Evolutionary conservation across 1,140 invertebrate species (phyloP), one percentile per base, ranked within the genome.

Genomic region (Drosophila kohkoa): DNA sequence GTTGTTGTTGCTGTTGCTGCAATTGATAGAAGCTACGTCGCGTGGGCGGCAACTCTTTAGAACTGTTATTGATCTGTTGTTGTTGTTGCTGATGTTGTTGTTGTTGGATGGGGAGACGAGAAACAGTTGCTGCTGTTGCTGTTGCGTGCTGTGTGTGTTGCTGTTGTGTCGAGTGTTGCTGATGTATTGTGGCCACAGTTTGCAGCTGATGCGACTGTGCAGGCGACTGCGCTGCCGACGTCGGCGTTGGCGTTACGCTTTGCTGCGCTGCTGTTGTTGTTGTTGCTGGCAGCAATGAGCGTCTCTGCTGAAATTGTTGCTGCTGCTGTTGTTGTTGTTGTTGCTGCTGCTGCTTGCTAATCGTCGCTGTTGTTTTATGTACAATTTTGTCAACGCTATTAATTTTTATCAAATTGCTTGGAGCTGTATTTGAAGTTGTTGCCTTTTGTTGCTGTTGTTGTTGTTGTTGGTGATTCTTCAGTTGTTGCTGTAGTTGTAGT

Each of bases 131-230:
- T 83, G 35, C 35, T 75, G 74, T 25, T 67, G 75, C 66, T 82
- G 81, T 48, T 88, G 87, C 72, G 79, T 70, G 20, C 15, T 79
- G 77, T 46, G 72, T 74, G 63, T 73, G 75, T 32, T 71, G 75
- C 69, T 83, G 81, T 51, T 89, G 87, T 69, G 79, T 68, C 41
- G 81, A 79, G 77, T 92, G 91, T 62, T 79, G 85, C 72, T 92
- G 91, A 75, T 92, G 91, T 77, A 92, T 90, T 75, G 91, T 92
- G 51, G 91, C 91, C 59, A 92, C 82, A 32, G 91, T 92, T 79
- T 92, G 91, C 52, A 92, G 75, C 75, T 92, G 90, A 79, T 92
- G 82, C 67, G 88, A 77, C 70, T 81, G 82, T 20, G 69, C 66
- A 41, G 58, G 25, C 25, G 58, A 48, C 65, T 73, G 80, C 54